Base-by-base conservation (phyloP, 2,113 vertebrate species). In the Prochilodus magdalenae region DNA sequence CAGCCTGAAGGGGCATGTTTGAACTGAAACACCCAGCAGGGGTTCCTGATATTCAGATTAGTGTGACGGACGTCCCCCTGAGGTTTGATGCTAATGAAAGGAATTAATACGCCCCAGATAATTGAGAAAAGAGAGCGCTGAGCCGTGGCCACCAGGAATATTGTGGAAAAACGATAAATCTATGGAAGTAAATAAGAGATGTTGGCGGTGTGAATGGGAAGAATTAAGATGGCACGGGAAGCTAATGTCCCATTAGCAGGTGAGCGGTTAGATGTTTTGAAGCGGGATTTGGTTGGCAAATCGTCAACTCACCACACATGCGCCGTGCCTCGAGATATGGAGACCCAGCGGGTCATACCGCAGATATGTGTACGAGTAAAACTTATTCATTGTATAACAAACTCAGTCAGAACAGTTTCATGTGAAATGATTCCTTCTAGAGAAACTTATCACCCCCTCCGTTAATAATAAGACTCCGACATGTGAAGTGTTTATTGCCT, bases 1-100 rank as follows among this genome's bases (percentile, higher is more conserved):
- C 33, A 76, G 74, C 74, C 78, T 80, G 57, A 49, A 77, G 83
- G 81, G 77, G 75, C 86, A 85, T 83, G 86, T 85, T 85, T 87
- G 81, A 85, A 81, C 86, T 85, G 81, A 85, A 87, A 83, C 83
- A 77, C 86, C 65, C 86, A 81, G 86, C 81, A 60, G 83, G 40
- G 86, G 83, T 78, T 78, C 63, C 83, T 85, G 81, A 85, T 85
- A 83, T 87, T 85, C 81, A 87, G 83, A 87, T 87, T 87, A 86
- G 78, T 83, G 82, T 84, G 82, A 86, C 82, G 76, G 82, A 86
- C 72, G 59, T 72, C 69, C 83, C 86, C 77, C 73, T 71, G 83
- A 60, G 86, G 86, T 87, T 80, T 72, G 74, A 87, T 87, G 86
- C 77, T 87, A 78, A 87, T 83, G 86, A 83, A 85, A 77, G 75